These are phyloP conservation scores for Drosophila pseudoobscura DNA, from an alignment of 1,140 invertebrate species.

Conservation along the genomic window DNA sequence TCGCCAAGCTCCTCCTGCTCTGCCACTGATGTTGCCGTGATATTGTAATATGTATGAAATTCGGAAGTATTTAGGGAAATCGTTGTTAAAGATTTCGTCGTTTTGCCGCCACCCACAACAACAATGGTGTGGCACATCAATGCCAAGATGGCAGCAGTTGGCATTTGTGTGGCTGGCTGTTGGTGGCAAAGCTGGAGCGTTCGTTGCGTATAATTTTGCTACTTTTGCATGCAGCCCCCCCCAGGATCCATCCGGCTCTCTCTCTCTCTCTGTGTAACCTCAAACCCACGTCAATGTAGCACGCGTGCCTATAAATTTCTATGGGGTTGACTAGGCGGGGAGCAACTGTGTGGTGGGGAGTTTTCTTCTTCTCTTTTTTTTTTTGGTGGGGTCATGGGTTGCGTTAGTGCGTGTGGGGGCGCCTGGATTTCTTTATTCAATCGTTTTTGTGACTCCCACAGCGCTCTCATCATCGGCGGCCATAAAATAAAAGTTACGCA, in stretches of 20 bases:
- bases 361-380: neutral
- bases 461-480: constrained; percentile 74
- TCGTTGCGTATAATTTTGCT: constrained; percentile 60
- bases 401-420: constrained; percentile 24
- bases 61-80: constrained; percentile 82
- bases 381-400: neutral
- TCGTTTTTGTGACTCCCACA: constrained; percentile 74
- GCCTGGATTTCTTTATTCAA: constrained; percentile 76
- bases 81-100: constrained; percentile 77
- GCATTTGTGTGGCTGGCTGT: constrained; percentile 41
- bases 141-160: constrained; percentile 58
- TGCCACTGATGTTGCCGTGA: constrained; percentile 35
- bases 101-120: constrained; percentile 25
- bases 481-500: constrained; percentile 83
- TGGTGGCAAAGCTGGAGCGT: constrained; percentile 33
- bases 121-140: constrained; percentile 42
- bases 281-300: constrained; percentile 48
- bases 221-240: constrained; percentile 42
- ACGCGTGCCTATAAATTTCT: constrained; percentile 76
- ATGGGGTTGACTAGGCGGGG: constrained; percentile 27
- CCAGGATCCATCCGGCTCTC: neutral
- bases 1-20: constrained; percentile 28
- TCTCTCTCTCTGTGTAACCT: constrained; percentile 2
- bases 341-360: constrained; percentile 5
- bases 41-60: constrained; percentile 78